A percentile compares a stretch with the other conserved stretches of the same genome.
These are phyloP conservation scores for Subacronicta megacephala DNA, from an alignment of 2,888 invertebrate genomes.

Conservation along the genomic window DNA sequence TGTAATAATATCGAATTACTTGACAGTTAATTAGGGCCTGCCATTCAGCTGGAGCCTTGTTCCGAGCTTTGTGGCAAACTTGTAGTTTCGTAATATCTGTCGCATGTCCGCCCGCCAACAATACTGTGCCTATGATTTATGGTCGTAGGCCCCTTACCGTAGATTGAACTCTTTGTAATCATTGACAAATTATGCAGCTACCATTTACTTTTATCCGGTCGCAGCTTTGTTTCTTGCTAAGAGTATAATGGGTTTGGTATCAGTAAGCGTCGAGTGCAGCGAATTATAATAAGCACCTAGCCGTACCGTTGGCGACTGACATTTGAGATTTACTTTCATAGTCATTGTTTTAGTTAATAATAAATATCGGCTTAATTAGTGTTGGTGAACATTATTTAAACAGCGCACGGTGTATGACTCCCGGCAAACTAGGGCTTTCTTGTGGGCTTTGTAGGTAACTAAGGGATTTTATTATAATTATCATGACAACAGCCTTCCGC, in stretches of 20 bases:
- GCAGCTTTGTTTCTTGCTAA: conserved; percentile 61
- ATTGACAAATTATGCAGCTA: conserved; percentile 83
- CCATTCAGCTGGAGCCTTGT: conserved; percentile 76
- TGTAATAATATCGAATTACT: conserved; percentile 82
- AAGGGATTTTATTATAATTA: conserved; percentile 7
- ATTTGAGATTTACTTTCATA: conserved; percentile 53
- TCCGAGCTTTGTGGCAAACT: conserved; percentile 73
- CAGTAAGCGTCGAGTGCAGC: conserved; percentile 47
- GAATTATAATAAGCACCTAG: conserved; percentile 53
- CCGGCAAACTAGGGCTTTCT: conserved; percentile 8
- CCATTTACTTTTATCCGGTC: conserved; percentile 76
- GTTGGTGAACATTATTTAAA: conserved; percentile 31
- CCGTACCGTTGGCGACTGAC: conserved; percentile 35
- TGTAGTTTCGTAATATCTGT: conserved; percentile 81
- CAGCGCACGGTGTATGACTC: conserved; percentile 17
- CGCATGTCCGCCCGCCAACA: conserved; percentile 75
- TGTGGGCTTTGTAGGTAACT: conserved; percentile 17
- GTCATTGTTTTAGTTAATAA: conserved; percentile 43
- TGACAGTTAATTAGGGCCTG: conserved; percentile 87
- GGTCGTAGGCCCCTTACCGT: conserved; percentile 66
- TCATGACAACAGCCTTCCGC: conserved; percentile 5
- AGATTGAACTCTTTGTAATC: conserved; percentile 81
- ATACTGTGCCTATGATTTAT: conserved; percentile 81
- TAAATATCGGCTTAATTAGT: conserved; percentile 48
- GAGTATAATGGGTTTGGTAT: conserved; percentile 62